Conservation (phyloP, 2,113 vertebrate species). For the Brachyistius frenatus region DNA sequence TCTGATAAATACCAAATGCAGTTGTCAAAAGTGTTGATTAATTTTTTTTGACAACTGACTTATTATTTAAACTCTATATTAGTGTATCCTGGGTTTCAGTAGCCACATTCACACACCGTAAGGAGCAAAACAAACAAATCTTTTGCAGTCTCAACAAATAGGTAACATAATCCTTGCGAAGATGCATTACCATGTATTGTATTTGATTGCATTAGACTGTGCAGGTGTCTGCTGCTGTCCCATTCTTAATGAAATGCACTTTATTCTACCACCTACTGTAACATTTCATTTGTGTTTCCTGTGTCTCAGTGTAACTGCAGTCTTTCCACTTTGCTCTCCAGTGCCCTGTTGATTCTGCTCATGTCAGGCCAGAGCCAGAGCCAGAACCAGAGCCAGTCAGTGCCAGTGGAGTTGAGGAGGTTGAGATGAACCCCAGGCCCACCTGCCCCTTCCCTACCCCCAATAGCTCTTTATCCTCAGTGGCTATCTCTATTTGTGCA, state of each 20-base stretch:
- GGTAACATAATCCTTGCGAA: too few relatives aligned
- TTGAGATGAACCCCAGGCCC: slow-evolving; percentile 25
- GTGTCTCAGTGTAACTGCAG: slow-evolving; percentile 65
- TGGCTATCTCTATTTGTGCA: slow-evolving; percentile 67
- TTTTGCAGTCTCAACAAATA: too few relatives aligned
- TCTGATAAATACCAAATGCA: too few relatives aligned
- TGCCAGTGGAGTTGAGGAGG: slow-evolving; percentile 35
- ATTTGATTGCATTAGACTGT: neutral
- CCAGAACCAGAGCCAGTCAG: slow-evolving; percentile 34
- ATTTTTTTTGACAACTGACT: too few relatives aligned
- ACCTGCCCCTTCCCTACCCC: slow-evolving; percentile 69
- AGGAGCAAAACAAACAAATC: too few relatives aligned
- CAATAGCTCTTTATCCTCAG: slow-evolving; percentile 85
- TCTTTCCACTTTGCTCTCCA: slow-evolving; percentile 76
- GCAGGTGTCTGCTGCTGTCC: rapidly evolving
- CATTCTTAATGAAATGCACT: rapidly evolving
- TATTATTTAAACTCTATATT: too few relatives aligned
- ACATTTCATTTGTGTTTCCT: neutral
- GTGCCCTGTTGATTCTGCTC: slow-evolving; percentile 59
- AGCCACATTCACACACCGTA: too few relatives aligned
- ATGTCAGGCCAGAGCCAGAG: slow-evolving; percentile 76
- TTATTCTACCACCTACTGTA: neutral
- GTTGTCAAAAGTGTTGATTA: too few relatives aligned
- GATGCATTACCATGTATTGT: too few relatives aligned
- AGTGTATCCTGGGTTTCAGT: too few relatives aligned